A percentile compares a stretch with the other conserved stretches of the same genome.
phyloP scores from a whole-genome alignment of 2,888 invertebrate species.

The Biston stratarius region DNA sequence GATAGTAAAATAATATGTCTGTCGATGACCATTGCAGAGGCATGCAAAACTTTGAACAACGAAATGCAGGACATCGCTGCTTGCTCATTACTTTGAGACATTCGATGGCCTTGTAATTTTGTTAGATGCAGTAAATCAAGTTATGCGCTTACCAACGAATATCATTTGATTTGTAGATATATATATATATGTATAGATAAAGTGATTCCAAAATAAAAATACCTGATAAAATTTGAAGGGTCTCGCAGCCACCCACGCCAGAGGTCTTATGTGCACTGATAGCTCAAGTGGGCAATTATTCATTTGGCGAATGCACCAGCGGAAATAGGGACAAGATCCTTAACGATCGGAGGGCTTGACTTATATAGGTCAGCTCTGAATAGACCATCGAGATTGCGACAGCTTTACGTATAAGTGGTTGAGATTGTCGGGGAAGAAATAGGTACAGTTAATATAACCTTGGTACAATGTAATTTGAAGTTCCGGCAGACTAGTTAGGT shows the following conservation, averaged over 20 bases:
- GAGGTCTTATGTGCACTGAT: slow-evolving; percentile 37
- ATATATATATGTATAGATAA: too few species aligned
- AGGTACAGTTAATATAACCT: neutral
- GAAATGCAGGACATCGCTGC: too few species aligned
- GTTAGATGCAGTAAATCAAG: too few species aligned
- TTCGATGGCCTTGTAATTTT: too few species aligned
- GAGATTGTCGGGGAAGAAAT: neutral
- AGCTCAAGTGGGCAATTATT: slow-evolving; percentile 42
- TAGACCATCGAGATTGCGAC: slow-evolving; percentile 13
- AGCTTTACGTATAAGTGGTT: slow-evolving; percentile 2
- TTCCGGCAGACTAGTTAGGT: too few species aligned
- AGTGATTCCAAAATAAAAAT: slow-evolving; percentile 16
- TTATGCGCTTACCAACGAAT: too few species aligned
- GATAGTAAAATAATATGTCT: too few species aligned
- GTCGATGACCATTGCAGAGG: too few species aligned
- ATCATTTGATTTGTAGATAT: too few species aligned
- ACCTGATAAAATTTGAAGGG: slow-evolving; percentile 32
- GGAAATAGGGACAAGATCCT: slow-evolving; percentile 30
- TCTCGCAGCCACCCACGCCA: slow-evolving; percentile 35
- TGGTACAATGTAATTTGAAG: too few species aligned
- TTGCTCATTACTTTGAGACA: too few species aligned
- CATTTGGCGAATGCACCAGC: slow-evolving; percentile 42
- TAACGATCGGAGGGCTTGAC: slow-evolving; percentile 30
- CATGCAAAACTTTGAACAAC: neutral
- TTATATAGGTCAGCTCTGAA: slow-evolving; percentile 15